These are phyloP conservation scores for Gortyna flavago DNA, from an alignment of 2,888 invertebrate species.

Conservation along the genomic window DNA sequence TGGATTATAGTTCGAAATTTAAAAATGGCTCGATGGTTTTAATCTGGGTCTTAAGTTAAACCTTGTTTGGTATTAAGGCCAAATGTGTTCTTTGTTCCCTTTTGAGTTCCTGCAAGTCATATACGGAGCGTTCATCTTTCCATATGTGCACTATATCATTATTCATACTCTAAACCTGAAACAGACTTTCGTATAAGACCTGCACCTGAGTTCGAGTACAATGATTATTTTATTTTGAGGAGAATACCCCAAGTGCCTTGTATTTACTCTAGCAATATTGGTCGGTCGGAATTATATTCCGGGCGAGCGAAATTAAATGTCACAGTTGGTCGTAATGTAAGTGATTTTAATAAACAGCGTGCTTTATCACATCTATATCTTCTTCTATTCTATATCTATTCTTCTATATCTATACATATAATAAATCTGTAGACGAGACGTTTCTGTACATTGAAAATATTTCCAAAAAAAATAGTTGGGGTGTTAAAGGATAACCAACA, in stretches of 20 bases:
- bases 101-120: not conserved
- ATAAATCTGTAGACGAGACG: no score
- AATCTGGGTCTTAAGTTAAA: not conserved
- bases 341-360: constrained; percentile 53
- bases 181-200: constrained; percentile 37
- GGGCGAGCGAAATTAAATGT: constrained; percentile 47
- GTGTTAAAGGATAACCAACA: no score
- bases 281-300: constrained; percentile 41
- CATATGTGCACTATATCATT: constrained; percentile 18
- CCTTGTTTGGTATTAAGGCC: not conserved
- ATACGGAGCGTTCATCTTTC: not conserved
- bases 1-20: not conserved
- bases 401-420: no score
- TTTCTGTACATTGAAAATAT: no score
- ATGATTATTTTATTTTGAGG: constrained; percentile 47
- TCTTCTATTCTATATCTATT: no score
- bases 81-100: not conserved
- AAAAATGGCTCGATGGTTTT: not conserved
- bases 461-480: no score
- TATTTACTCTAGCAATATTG: constrained; percentile 45
- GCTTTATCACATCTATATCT: constrained; percentile 47
- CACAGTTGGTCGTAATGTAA: constrained; percentile 56
- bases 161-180: constrained; percentile 31
- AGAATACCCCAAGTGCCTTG: constrained; percentile 32
- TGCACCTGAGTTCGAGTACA: constrained; percentile 47